These are phyloP conservation scores for Dasyurus viverrinus DNA, from an alignment of 2,113 vertebrate genomes.

Conservation along the genomic window DNA sequence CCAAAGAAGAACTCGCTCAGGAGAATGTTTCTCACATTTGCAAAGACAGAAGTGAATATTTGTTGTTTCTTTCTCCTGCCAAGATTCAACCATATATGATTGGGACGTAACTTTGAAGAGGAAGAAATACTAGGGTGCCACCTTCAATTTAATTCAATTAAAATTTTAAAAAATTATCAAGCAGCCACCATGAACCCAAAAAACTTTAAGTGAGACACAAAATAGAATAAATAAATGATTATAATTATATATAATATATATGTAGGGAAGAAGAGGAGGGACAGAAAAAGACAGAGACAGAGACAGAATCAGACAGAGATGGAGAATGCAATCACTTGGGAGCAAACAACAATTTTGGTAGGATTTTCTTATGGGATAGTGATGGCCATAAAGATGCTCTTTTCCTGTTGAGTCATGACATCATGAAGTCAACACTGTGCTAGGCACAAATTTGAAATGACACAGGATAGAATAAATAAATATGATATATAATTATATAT, in stretches of 20 bases:
- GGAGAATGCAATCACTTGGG: not conserved
- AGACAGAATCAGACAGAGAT: not conserved
- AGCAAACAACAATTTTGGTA: not conserved
- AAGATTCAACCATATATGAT: not conserved
- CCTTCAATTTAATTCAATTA: conserved; percentile 7
- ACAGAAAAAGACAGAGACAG: not conserved
- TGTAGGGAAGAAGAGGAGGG: not conserved
- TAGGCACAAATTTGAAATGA: too few relatives aligned
- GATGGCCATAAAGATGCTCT: not conserved
- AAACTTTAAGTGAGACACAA: not conserved
- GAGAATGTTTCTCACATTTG: conserved; percentile 21
- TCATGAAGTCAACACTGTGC: too few relatives aligned
- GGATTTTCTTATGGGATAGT: not conserved
- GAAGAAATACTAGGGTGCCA: not conserved
- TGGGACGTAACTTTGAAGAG: not conserved
- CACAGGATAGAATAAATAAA: too few relatives aligned
- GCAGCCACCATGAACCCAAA: not conserved
- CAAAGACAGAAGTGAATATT: not conserved
- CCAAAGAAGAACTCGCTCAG: not conserved
- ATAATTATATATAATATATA: not conserved
- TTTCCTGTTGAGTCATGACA: not conserved
- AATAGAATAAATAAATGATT: not conserved
- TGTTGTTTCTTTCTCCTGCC: not conserved
- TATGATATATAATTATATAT: too few relatives aligned
- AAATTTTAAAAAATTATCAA: not conserved